Percentiles rank a stretch among this genome's conserved stretches.
phyloP scores from a whole-genome alignment of 2,797 vertebrate genomes.

The Cephalopachus bancanus region DNA sequence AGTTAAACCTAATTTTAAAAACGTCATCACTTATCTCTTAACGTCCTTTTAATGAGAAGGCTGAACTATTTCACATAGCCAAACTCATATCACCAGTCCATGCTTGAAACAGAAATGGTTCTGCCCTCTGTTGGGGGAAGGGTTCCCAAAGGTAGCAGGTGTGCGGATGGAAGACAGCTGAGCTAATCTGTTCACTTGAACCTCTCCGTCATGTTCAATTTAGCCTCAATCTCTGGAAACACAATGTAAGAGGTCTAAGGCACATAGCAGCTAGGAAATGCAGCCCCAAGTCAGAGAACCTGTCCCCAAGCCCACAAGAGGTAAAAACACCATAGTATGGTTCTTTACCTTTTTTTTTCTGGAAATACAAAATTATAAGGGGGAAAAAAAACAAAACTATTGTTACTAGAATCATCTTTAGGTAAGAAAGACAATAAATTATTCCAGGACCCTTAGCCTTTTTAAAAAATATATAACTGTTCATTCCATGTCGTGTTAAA shows the following conservation, averaged over 20 bases:
- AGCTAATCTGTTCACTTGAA: neutral
- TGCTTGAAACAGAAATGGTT: neutral
- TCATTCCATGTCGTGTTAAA: neutral
- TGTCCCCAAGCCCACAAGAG: neutral
- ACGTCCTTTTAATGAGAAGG: neutral
- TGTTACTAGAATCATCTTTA: neutral
- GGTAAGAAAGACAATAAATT: neutral
- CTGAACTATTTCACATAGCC: neutral
- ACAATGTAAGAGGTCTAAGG: neutral
- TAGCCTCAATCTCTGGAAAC: neutral
- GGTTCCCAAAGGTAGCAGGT: neutral
- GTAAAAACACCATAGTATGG: neutral
- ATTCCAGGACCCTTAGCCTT: neutral
- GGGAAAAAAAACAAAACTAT: too few species aligned
- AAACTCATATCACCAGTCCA: neutral
- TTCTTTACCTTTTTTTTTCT: neutral
- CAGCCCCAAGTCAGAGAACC: neutral
- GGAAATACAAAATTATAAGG: neutral
- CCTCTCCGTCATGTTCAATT: neutral
- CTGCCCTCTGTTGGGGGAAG: neutral
- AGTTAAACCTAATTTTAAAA: constrained; percentile 19
- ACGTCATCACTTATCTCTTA: neutral
- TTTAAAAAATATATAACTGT: neutral
- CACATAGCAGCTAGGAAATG: neutral
- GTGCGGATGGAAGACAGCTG: neutral